phyloP scores from a whole-genome alignment of 2,888 invertebrate species.

The Acholoe squamosa region DNA sequence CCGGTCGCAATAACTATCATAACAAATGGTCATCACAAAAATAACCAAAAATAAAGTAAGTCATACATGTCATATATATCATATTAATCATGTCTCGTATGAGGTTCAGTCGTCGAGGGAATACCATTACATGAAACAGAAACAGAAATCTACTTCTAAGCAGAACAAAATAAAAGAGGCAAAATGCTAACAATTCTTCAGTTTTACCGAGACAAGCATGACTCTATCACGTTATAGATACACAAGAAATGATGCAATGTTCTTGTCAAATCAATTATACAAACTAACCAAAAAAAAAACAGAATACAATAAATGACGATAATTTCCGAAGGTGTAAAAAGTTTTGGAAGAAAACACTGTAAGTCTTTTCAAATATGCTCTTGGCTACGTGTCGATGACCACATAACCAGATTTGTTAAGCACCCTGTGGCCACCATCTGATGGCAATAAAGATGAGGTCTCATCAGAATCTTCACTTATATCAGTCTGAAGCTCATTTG shows the following conservation, averaged over 20 bases:
- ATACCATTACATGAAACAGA: neutral
- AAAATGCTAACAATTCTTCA: too few relatives aligned
- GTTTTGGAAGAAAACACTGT: neutral
- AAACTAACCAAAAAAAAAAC: neutral
- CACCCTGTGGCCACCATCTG: conserved; percentile 53
- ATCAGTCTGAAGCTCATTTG: neutral
- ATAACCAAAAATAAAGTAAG: neutral
- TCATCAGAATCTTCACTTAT: neutral
- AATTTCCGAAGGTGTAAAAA: neutral
- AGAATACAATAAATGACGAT: neutral
- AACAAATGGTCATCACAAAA: neutral
- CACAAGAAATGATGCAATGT: neutral
- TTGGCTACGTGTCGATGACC: conserved; percentile 28
- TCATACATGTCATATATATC: neutral
- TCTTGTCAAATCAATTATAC: neutral
- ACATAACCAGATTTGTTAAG: conserved; percentile 56
- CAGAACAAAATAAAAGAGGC: too few relatives aligned
- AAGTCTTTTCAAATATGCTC: neutral
- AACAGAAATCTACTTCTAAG: neutral
- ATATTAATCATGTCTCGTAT: neutral
- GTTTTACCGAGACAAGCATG: too few relatives aligned
- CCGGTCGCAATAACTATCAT: neutral
- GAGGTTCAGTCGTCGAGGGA: neutral
- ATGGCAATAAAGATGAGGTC: conserved; percentile 25
- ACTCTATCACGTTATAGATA: neutral